Evolutionary conservation across 2,113 vertebrate genomes (phyloP).

Genomic region (Psettodes erumei): DNA sequence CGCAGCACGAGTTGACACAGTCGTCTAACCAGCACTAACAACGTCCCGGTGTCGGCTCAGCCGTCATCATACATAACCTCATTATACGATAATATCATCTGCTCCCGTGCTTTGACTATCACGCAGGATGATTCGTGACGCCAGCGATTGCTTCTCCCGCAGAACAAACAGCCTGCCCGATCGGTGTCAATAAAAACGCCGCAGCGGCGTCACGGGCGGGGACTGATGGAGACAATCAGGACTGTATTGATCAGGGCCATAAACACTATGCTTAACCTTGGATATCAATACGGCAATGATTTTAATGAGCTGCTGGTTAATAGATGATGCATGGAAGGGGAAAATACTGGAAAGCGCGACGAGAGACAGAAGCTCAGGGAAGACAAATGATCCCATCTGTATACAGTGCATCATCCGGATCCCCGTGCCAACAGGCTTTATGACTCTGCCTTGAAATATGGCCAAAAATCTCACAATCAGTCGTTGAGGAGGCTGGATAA

Average conservation of each 20-base stretch:
- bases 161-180: constrained; percentile 53
- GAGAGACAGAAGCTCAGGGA: constrained; percentile 49
- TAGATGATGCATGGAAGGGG: constrained; percentile 57
- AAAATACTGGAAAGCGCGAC: constrained; percentile 41
- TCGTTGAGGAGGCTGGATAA: constrained; percentile 43
- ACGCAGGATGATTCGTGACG: constrained; percentile 46
- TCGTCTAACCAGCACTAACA: constrained; percentile 36
- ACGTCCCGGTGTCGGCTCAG: constrained; percentile 21
- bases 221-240: constrained; percentile 63
- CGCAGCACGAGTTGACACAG: constrained; percentile 5
- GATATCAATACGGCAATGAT: constrained; percentile 49
- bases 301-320: constrained; percentile 68
- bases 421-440: constrained; percentile 54
- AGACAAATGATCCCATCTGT: constrained; percentile 76
- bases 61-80: constrained; percentile 51
- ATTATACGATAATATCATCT: constrained; percentile 68
- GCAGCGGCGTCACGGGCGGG: constrained; percentile 8
- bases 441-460: constrained; percentile 50
- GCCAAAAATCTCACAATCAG: constrained; percentile 55
- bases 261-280: constrained; percentile 40
- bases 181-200: constrained; percentile 43
- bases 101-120: constrained; percentile 62
- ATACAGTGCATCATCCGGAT: constrained; percentile 55
- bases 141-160: constrained; percentile 49
- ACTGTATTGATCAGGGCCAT: constrained; percentile 59